A percentile compares a stretch with the other conserved stretches of the same genome.
Conservation (phyloP, 2,888 invertebrate species). For the Balanococcus diminutus region DNA sequence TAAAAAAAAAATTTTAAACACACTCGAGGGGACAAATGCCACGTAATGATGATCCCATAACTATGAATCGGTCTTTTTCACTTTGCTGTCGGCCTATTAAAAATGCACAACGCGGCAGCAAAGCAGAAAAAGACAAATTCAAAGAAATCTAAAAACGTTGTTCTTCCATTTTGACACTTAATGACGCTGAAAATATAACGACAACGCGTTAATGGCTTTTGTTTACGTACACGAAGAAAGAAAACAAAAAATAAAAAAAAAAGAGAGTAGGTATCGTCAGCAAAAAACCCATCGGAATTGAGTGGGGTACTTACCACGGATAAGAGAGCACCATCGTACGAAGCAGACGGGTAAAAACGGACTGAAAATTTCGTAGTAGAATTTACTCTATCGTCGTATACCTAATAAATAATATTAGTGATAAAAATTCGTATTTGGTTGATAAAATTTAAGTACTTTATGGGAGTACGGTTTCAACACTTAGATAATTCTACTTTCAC, state of each 20-base stretch:
- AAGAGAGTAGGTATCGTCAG: neutral
- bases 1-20: neutral
- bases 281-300: too few species aligned
- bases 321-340: neutral
- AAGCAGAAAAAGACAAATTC: constrained; percentile 56
- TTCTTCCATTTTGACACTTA: neutral
- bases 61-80: constrained; percentile 55
- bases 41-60: constrained; percentile 5
- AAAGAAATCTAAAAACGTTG: constrained; percentile 30
- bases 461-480: constrained; percentile 24
- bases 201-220: neutral
- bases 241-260: neutral
- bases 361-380: neutral
- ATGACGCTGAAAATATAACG: neutral
- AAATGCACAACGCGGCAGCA: constrained; percentile 53
- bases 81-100: constrained; percentile 54
- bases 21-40: neutral
- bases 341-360: neutral
- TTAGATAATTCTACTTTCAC: constrained; percentile 32
- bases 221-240: neutral
- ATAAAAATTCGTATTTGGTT: constrained; percentile 29
- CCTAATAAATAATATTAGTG: constrained; percentile 33
- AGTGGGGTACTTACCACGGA: neutral
- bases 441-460: constrained; percentile 43
- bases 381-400: neutral